phyloP scores from a whole-genome alignment of 2,888 invertebrate species.

The Argyra leucocephala region DNA sequence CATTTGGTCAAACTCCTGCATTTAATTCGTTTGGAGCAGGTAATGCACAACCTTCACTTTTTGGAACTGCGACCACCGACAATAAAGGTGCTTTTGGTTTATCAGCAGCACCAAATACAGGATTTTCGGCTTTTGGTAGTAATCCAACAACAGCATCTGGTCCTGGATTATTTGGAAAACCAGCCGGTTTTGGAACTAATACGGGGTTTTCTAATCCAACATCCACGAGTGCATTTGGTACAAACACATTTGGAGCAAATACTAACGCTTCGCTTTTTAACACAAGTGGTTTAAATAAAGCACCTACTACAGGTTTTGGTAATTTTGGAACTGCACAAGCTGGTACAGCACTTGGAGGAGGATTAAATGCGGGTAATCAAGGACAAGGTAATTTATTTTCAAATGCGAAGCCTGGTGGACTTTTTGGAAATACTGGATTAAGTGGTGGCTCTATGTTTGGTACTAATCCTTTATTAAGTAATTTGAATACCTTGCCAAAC shows the following conservation, averaged over 20 bases:
- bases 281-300: constrained; percentile 19
- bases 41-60: constrained; percentile 31
- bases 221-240: constrained; percentile 37
- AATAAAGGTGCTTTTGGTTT: constrained; percentile 39
- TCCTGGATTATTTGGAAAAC: constrained; percentile 43
- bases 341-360: constrained; percentile 40
- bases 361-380: constrained; percentile 12
- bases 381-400: background rate
- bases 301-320: constrained; percentile 43
- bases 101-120: constrained; percentile 28
- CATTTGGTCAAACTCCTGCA: constrained; percentile 35
- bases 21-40: constrained; percentile 41
- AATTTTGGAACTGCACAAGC: constrained; percentile 46
- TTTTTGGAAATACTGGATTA: constrained; percentile 46
- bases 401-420: constrained; percentile 30
- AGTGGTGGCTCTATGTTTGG: constrained; percentile 90
- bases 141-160: constrained; percentile 36
- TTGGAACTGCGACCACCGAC: constrained; percentile 40
- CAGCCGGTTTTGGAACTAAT: constrained; percentile 29
- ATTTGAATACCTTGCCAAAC: constrained; percentile 31
- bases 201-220: constrained; percentile 12
- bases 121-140: constrained; percentile 36
- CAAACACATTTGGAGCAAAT: constrained; percentile 20
- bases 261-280: background rate
- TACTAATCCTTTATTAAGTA: constrained; percentile 32